Evolutionary conservation across 2,888 invertebrate genomes (phyloP).

Genomic region (Parnassius mnemosyne): DNA sequence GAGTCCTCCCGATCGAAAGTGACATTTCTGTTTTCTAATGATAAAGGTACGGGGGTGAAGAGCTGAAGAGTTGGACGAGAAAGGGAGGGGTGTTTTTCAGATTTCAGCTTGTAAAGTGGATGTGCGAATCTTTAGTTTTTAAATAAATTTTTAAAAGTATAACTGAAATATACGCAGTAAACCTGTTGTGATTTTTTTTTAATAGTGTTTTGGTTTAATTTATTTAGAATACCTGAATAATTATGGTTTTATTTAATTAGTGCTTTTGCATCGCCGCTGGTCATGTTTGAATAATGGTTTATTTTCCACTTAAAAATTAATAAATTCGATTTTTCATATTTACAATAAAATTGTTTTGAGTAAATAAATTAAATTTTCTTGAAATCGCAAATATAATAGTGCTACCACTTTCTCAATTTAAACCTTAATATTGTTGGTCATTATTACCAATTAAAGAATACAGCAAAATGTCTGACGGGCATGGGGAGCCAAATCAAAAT

Average conservation of each 20-base stretch:
- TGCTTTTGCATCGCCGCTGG: conserved; percentile 42
- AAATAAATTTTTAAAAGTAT: conserved; percentile 47
- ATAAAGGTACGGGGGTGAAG: conserved; percentile 47
- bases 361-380: too few species aligned
- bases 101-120: conserved; percentile 42
- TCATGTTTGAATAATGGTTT: conserved; percentile 48
- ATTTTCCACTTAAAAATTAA: conserved; percentile 42
- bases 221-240: conserved; percentile 6
- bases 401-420: too few species aligned
- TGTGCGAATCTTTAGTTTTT: conserved; percentile 53
- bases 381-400: too few species aligned
- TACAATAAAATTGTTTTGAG: not conserved
- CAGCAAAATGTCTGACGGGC: conserved; percentile 62
- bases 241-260: conserved; percentile 24
- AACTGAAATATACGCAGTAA: conserved; percentile 21
- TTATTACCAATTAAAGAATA: conserved; percentile 1
- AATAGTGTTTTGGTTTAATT: conserved; percentile 9
- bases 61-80: conserved; percentile 30
- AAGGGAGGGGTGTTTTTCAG: conserved; percentile 50
- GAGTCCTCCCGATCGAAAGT: conserved; percentile 45
- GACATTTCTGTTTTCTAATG: conserved; percentile 54
- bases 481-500: conserved; percentile 58
- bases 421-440: not conserved
- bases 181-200: conserved; percentile 22
- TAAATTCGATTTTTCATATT: not conserved